Conservation (phyloP, 2,797 vertebrate genomes). For the Lateolabrax maculatus region DNA sequence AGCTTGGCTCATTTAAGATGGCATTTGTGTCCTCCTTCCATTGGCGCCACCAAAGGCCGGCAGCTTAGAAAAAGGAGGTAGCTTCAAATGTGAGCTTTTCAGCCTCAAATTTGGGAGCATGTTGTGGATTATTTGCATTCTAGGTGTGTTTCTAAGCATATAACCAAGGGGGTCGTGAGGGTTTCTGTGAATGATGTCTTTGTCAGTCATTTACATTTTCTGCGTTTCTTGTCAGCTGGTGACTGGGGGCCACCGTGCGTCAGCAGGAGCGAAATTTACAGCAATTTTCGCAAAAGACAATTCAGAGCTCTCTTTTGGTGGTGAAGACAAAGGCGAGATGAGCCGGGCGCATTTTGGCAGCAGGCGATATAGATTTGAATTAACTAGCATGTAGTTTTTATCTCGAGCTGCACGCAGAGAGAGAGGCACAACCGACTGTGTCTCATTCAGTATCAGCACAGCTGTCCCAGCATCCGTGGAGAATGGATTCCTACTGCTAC, state of each 20-base stretch:
- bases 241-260: constrained; percentile 64
- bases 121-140: constrained; percentile 42
- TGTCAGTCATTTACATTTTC: constrained; percentile 49
- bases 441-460: constrained; percentile 86
- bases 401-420: constrained; percentile 79
- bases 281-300: constrained; percentile 53
- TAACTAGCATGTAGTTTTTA: constrained; percentile 84
- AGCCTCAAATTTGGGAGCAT: neutral
- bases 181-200: constrained; percentile 47
- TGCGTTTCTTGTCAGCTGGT: constrained; percentile 58
- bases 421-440: constrained; percentile 79
- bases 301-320: constrained; percentile 61
- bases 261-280: constrained; percentile 64
- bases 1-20: constrained; percentile 8
- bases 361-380: constrained; percentile 79
- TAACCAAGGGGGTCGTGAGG: constrained; percentile 30
- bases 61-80: neutral
- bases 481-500: constrained; percentile 87
- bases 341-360: constrained; percentile 76
- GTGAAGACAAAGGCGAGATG: constrained; percentile 76
- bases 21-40: neutral
- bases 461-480: constrained; percentile 88
- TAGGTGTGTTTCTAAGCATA: constrained; percentile 11
- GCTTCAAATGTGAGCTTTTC: constrained; percentile 14
- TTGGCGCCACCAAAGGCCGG: neutral